Percentiles rank a stretch among this genome's conserved stretches.
Evolutionary conservation across 1,140 invertebrate genomes (phyloP).

Genomic region (Apocrypta bakeri): DNA sequence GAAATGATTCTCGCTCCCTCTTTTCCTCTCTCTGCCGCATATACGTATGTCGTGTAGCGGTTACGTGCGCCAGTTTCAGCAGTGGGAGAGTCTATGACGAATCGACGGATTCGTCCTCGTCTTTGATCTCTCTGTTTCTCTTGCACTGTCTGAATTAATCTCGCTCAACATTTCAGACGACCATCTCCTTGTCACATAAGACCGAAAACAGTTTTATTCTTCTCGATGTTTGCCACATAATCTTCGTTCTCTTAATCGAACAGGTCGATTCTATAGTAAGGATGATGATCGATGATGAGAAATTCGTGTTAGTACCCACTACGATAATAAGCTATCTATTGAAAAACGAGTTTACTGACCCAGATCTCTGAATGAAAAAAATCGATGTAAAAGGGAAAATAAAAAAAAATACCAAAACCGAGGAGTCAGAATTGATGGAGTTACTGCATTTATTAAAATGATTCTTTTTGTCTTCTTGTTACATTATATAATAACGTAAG

Average conservation of each 20-base stretch:
- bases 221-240: neutral
- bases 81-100: conserved; percentile 28
- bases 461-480: too few relatives aligned
- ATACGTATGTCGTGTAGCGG: neutral
- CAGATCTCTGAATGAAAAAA: neutral
- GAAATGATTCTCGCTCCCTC: too few relatives aligned
- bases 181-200: too few relatives aligned
- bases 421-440: neutral
- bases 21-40: neutral
- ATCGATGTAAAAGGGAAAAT: conserved; percentile 30
- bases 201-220: neutral
- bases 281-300: too few relatives aligned
- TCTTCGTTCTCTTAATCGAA: neutral
- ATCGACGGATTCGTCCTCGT: conserved; percentile 49
- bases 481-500: too few relatives aligned
- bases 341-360: conserved; percentile 10
- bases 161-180: conserved; percentile 20
- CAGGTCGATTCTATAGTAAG: too few relatives aligned
- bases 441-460: too few relatives aligned
- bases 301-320: too few relatives aligned
- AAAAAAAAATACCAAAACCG: neutral
- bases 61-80: neutral
- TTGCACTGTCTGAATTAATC: conserved; percentile 1
- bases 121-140: conserved; percentile 35
- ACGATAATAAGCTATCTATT: too few relatives aligned